Percentiles rank a stretch among this genome's conserved stretches.
Conservation (phyloP, 2,888 invertebrate species). For the Cataglyphis albicans region DNA sequence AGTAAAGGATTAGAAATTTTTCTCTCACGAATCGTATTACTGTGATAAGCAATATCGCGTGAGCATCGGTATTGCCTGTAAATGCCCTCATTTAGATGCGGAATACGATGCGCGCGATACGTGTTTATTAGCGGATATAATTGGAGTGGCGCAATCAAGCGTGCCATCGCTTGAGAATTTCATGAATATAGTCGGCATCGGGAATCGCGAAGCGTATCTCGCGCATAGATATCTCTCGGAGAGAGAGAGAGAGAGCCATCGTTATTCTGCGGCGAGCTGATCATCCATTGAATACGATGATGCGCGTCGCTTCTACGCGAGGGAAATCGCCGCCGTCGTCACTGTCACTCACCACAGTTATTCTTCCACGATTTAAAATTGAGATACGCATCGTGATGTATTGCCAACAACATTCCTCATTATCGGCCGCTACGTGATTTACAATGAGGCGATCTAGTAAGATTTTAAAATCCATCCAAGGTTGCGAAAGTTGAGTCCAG, state of each 20-base stretch:
- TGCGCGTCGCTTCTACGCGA: neutral
- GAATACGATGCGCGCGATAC: conserved; percentile 14
- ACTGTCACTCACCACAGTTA: conserved; percentile 11
- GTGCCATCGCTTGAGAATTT: conserved; percentile 3
- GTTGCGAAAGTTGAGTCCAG: neutral
- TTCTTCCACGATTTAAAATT: conserved; percentile 35
- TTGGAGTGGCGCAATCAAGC: conserved; percentile 25
- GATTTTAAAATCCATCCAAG: conserved; percentile 16
- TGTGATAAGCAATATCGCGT: neutral
- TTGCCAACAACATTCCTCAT: neutral
- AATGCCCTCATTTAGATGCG: conserved; percentile 14
- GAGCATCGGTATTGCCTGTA: neutral
- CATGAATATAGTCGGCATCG: conserved; percentile 11
- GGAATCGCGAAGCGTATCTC: neutral
- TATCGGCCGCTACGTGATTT: conserved; percentile 15
- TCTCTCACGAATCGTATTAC: neutral
- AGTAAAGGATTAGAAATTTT: neutral
- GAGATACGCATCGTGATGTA: conserved; percentile 4
- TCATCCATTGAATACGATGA: conserved; percentile 20
- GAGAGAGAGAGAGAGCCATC: neutral
- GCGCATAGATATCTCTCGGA: neutral
- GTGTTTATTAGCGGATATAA: conserved; percentile 24
- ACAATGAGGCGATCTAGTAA: conserved; percentile 12
- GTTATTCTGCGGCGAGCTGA: neutral
- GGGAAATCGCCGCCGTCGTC: conserved; percentile 19